Conservation (phyloP, 2,797 vertebrate genomes). For the Trichosurus vulpecula region DNA sequence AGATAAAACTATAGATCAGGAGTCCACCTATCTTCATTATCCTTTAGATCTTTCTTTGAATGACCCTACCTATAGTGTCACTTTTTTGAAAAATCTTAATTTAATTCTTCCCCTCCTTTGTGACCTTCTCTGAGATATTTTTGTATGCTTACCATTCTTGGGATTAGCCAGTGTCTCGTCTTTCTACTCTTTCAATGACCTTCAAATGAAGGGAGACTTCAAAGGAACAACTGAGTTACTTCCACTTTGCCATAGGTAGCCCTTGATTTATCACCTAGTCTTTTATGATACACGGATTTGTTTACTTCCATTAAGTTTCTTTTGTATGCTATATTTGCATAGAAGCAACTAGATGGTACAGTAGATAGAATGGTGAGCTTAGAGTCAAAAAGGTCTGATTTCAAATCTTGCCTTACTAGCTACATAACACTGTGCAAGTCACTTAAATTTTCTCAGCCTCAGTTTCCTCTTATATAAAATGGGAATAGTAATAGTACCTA, state of each 20-base stretch:
- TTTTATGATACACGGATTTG: background rate
- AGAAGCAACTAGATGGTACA: background rate
- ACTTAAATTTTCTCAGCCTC: background rate
- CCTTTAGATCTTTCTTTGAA: background rate
- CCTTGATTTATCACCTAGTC: background rate
- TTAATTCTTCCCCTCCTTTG: background rate
- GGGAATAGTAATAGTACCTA: background rate
- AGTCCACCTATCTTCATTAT: background rate
- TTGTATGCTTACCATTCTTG: background rate
- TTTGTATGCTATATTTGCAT: background rate
- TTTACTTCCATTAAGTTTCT: background rate
- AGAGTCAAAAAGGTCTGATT: background rate
- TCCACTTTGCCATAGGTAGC: background rate
- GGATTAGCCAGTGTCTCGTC: background rate
- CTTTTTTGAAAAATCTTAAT: background rate
- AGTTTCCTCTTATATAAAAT: background rate
- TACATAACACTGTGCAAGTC: background rate
- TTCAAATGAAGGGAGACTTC: background rate
- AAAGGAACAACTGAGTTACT: background rate
- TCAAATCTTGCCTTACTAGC: background rate
- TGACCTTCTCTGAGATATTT: background rate
- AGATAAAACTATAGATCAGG: background rate
- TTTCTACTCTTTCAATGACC: background rate
- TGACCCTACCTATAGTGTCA: background rate
- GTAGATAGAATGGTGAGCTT: background rate